Conservation (phyloP, 2,888 invertebrate species). For the Meghimatium bilineatum region DNA sequence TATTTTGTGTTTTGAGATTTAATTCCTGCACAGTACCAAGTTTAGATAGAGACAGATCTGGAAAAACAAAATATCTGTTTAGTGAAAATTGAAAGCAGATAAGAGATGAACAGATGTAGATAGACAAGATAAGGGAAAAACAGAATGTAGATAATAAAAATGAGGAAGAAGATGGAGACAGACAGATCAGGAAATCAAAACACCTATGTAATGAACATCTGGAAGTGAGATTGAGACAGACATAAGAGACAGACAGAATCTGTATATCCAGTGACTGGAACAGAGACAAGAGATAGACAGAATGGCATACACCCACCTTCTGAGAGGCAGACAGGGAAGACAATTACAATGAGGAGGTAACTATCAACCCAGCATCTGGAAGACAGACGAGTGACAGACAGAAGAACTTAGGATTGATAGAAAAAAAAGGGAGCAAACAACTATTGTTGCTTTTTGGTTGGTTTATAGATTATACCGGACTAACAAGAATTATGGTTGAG, state of each 20-base stretch:
- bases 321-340: no score
- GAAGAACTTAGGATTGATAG: constrained; percentile 11
- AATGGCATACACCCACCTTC: background rate
- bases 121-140: no score
- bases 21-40: no score
- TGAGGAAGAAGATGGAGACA: no score
- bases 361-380: constrained; percentile 20
- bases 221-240: no score
- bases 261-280: no score
- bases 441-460: constrained; percentile 6
- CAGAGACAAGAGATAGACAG: background rate
- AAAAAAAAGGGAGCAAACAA: background rate
- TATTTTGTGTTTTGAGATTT: no score
- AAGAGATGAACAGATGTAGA: background rate
- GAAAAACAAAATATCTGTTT: background rate
- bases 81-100: no score
- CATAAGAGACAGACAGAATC: background rate
- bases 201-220: no score
- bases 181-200: background rate
- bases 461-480: background rate
- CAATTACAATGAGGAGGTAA: constrained; percentile 1
- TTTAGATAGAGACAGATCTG: background rate
- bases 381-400: constrained; percentile 46
- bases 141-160: no score
- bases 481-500: background rate